These are phyloP conservation scores for Rhagonycha lutea DNA, from an alignment of 2,888 invertebrate genomes.

Conservation along the genomic window DNA sequence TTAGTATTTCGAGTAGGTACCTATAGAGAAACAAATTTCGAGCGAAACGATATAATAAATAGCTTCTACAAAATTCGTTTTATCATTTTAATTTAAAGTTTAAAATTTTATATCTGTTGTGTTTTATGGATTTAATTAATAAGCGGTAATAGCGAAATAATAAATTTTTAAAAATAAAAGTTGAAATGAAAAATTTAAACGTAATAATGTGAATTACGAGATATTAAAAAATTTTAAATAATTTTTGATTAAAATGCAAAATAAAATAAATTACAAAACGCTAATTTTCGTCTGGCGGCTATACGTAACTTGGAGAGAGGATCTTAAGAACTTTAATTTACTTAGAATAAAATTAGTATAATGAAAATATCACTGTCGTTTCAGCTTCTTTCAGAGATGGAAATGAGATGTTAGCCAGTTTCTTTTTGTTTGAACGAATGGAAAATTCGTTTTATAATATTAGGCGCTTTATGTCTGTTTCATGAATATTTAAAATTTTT, in stretches of 20 bases:
- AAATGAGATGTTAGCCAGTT: slow-evolving; percentile 43
- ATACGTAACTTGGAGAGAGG: slow-evolving; percentile 31
- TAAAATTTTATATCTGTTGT: background rate
- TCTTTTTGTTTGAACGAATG: slow-evolving; percentile 51
- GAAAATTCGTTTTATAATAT: slow-evolving; percentile 54
- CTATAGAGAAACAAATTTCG: slow-evolving; percentile 48
- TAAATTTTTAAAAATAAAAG: background rate
- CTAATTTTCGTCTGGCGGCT: slow-evolving; percentile 24
- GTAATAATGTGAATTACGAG: background rate
- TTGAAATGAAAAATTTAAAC: background rate
- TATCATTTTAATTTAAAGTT: background rate
- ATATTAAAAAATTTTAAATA: slow-evolving; percentile 15
- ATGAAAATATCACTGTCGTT: slow-evolving; percentile 52
- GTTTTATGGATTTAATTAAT: background rate
- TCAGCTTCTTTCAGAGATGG: slow-evolving; percentile 43
- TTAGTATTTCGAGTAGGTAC: slow-evolving; percentile 50
- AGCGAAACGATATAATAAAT: slow-evolving; percentile 36
- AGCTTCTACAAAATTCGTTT: background rate
- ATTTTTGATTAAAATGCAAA: slow-evolving; percentile 35
- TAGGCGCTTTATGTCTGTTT: slow-evolving; percentile 53
- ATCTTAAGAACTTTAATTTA: slow-evolving; percentile 44
- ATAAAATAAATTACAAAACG: slow-evolving; percentile 32
- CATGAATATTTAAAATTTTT: slow-evolving; percentile 53
- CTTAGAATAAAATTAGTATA: slow-evolving; percentile 48
- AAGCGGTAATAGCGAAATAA: background rate